These are phyloP conservation scores for Drosophila insularis DNA, from an alignment of 1,140 invertebrate species.

Conservation along the genomic window DNA sequence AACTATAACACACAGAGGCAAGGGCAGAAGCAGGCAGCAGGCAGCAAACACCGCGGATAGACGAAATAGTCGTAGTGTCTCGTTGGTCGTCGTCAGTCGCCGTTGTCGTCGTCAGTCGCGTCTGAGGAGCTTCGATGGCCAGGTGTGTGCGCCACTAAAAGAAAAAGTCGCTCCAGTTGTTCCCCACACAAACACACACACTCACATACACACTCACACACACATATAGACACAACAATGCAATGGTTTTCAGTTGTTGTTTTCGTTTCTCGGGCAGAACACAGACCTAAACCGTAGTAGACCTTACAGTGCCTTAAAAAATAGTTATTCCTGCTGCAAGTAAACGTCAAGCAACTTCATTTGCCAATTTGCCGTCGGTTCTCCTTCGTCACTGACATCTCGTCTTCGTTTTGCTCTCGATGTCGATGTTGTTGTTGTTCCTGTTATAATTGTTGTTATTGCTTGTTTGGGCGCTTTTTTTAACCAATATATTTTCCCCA, in stretches of 20 bases:
- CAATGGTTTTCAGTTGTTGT: conserved; percentile 14
- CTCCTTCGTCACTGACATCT: not conserved
- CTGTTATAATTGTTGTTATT: conserved; percentile 12
- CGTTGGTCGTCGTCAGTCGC: conserved; percentile 23
- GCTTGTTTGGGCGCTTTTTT: conserved; percentile 26
- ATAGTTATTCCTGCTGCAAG: conserved; percentile 13
- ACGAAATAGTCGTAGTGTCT: conserved; percentile 68
- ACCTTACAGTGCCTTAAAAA: conserved; percentile 13
- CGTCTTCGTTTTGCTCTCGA: conserved; percentile 11
- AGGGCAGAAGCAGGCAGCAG: not conserved
- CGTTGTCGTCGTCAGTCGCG: conserved; percentile 76
- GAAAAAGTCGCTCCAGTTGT: conserved; percentile 43
- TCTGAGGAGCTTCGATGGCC: conserved; percentile 80
- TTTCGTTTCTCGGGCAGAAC: conserved; percentile 14
- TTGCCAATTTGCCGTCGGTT: conserved; percentile 26
- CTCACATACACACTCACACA: no score
- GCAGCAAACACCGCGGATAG: conserved; percentile 43
- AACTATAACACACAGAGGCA: conserved; percentile 34
- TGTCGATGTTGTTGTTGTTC: conserved; percentile 6
- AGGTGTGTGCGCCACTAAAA: conserved; percentile 78
- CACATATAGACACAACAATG: not conserved
- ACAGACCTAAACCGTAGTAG: conserved; percentile 3
- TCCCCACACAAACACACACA: not conserved
- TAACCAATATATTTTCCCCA: conserved; percentile 29
- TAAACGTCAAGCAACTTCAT: conserved; percentile 4